Evolutionary conservation across 2,888 invertebrate genomes (phyloP).

Genomic region (Heliconius charithonia): DNA sequence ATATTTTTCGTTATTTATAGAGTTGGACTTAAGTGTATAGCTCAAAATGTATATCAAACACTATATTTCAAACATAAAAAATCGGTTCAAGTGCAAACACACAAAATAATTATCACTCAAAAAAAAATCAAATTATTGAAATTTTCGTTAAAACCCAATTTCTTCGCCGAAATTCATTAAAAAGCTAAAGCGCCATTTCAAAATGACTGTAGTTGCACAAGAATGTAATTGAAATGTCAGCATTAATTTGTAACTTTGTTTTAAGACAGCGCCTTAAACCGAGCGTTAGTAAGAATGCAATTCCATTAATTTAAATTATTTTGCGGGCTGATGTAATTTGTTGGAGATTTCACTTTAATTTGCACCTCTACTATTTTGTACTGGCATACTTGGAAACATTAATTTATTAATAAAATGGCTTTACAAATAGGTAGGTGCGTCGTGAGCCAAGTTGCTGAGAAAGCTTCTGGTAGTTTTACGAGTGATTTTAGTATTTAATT

Average conservation of each 20-base stretch:
- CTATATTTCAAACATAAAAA: not conserved
- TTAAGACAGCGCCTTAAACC: conserved; percentile 57
- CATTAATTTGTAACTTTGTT: conserved; percentile 74
- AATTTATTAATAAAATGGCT: not conserved
- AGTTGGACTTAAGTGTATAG: no score
- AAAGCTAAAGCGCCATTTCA: conserved; percentile 41
- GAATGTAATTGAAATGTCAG: conserved; percentile 81
- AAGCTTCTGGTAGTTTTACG: not conserved
- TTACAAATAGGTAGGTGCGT: not conserved
- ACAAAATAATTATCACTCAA: conserved; percentile 1
- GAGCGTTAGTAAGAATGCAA: conserved; percentile 60
- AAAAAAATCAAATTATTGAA: conserved; percentile 1
- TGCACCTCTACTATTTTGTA: conserved; percentile 42
- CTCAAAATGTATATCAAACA: no score
- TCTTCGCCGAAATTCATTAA: conserved; percentile 53
- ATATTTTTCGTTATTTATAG: no score
- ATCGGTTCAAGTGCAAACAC: not conserved
- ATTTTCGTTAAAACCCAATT: conserved; percentile 39
- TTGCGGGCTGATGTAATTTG: conserved; percentile 59
- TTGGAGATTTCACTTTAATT: conserved; percentile 61
- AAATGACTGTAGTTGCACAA: conserved; percentile 66
- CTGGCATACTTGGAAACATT: conserved; percentile 34
- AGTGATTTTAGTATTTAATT: no score
- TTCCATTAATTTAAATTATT: conserved; percentile 67
- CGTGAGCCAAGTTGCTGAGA: not conserved